Base-by-base conservation (phyloP, 2,888 invertebrate genomes). In the Homarus gammarus region DNA sequence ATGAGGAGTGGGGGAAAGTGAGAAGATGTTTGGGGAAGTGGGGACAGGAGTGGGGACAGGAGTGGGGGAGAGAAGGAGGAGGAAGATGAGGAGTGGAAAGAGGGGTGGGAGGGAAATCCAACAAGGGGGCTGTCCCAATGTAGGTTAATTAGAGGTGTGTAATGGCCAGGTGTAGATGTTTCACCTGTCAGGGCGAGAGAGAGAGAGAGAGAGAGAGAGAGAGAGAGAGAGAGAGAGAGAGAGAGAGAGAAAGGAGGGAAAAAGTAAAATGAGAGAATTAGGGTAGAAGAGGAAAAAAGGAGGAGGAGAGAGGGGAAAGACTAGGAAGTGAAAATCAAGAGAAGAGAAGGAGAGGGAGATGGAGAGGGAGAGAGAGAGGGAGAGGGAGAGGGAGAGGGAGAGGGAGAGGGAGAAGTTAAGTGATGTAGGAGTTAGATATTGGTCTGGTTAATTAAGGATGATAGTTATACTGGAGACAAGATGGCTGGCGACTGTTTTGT, bases 361-460 rank as follows among this genome's bases (percentile, higher is more conserved):
- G 27, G 77, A 77, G 51, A 49, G 51, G 33, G 77, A 49, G 77
- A 49, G 51, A 49, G 77, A 49, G 49, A 49, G 51, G 33, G 77
- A 77, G 77, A 49, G 77, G 33, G 51, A 49, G 77, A 77, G 77
- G 27, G 77, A 77, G 51, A 49, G 51, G 33, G 77, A 49, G 77
- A 49, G 51, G 49, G 77, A 49, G 49, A 49, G 51, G 33, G 77
- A 77, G 77, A 49, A 77, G n/a, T n/a, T n/a, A n/a, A n/a, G n/a
- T n/a, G n/a, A n/a, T n/a, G 36, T 5, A 36, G 38, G 31, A 73
- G n/a, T n/a, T n/a, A n/a, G n/a, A n/a, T n/a, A n/a, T n/a, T n/a
- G n/a, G n/a, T n/a, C n/a, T n/a, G n/a, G n/a, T n/a, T n/a, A n/a
- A n/a, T n/a, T n/a, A n/a, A n/a, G n/a, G n/a, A n/a, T n/a, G n/a